Conservation (phyloP, 1,140 invertebrate genomes). For the Hyles euphorbiae region DNA sequence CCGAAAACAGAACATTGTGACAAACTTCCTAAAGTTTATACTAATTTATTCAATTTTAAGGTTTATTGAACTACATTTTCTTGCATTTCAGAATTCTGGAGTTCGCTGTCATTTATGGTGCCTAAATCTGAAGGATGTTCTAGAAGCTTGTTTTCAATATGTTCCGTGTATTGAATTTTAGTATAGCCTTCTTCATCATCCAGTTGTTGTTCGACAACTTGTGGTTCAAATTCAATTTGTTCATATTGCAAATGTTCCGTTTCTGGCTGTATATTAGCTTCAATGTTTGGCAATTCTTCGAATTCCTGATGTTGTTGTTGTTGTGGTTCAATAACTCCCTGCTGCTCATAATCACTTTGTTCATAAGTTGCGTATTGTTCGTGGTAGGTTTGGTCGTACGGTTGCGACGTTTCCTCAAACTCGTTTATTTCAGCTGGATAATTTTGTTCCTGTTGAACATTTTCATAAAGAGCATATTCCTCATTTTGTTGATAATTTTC, state of each 20-base stretch:
- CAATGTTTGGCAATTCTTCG: neutral
- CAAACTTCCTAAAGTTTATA: no score
- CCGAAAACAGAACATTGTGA: no score
- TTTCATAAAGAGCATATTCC: constrained; percentile 46
- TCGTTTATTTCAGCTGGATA: constrained; percentile 43
- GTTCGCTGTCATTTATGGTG: no score
- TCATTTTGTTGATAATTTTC: constrained; percentile 36
- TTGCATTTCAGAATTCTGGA: no score
- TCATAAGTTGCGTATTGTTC: constrained; percentile 41
- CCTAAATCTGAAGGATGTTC: no score
- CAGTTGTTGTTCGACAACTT: constrained; percentile 32
- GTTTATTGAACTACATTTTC: no score
- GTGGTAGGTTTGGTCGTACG: constrained; percentile 51
- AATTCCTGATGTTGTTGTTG: constrained; percentile 25
- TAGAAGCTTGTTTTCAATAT: neutral
- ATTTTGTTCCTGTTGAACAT: constrained; percentile 30
- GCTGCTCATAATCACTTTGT: constrained; percentile 13
- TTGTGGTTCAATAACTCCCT: constrained; percentile 23
- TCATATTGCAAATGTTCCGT: constrained; percentile 17
- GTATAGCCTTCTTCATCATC: constrained; percentile 36
- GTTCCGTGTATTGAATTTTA: constrained; percentile 13
- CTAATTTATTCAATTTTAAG: no score
- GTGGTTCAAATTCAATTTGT: constrained; percentile 18
- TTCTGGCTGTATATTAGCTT: constrained; percentile 2
- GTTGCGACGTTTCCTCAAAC: constrained; percentile 42